Base-by-base conservation (phyloP, 1,140 invertebrate genomes). In the Planococcus citri region DNA sequence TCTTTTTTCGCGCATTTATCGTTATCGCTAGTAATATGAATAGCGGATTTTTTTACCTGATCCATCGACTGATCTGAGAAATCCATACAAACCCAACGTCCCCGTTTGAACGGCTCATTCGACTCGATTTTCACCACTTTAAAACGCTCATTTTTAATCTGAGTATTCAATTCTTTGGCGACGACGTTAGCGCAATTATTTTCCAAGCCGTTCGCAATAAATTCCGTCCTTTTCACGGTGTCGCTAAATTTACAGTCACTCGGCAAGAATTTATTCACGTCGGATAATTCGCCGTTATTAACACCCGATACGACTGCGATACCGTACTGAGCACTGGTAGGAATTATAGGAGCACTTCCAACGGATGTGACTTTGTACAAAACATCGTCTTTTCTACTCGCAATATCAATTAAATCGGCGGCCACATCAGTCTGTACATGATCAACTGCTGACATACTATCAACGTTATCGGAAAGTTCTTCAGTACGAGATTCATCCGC, bases 91-190 rank as follows among this genome's bases (percentile, higher is more conserved):
- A 88, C 88, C 95, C 95, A 97, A 75, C 94, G 81, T 25, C 95
- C 95, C 51, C 94, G 84, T 73, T 90, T 89, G 76, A 96, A 95
- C 3, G 94, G 94, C 78, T 97, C 93, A 24, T 91, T 91, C 77
- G 90, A 95, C 78, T 94, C 92, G 72, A 97, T 94, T 83, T 96
- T 97, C 24, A 97, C 94, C 73, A 97, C 93, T 83, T 94, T 94
- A 79, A 97, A 97, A 72, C 93, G 82, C 78, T 91, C 89, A 78
- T 90, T 91, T 74, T 84, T 71, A 69, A 74, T 82, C 75, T 86
- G 85, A 74, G 87, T 85, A 75, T 88, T 86, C 70, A 87, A 83
- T 73, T 87, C 86, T 76, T 64, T 64, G 3, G 60, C 8, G 3
- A 27, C 21, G 24, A 64, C 9, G 22, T 60, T 60, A 22, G 20